These are phyloP conservation scores for Griposia aprilina DNA, from an alignment of 2,888 invertebrate genomes.

Conservation along the genomic window DNA sequence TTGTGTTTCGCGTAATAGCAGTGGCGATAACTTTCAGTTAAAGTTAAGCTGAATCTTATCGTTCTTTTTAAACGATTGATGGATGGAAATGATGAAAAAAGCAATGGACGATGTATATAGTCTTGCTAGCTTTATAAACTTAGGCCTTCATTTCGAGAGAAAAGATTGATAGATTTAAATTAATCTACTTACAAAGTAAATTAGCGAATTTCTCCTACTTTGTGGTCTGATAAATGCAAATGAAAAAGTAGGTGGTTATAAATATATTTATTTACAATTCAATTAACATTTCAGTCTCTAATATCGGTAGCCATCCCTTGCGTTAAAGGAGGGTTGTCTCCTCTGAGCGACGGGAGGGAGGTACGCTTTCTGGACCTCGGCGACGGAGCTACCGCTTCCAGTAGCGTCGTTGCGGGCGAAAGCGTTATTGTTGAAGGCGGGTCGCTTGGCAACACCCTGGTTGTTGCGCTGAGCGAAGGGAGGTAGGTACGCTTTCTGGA, in stretches of 20 bases:
- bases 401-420: slow-evolving; percentile 72
- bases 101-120: background rate
- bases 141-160: background rate
- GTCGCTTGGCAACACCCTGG: slow-evolving; percentile 50
- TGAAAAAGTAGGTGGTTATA: background rate
- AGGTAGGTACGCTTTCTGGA: slow-evolving; percentile 41
- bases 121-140: background rate
- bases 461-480: slow-evolving; percentile 59
- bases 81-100: background rate
- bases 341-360: slow-evolving; percentile 74
- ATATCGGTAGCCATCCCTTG: slow-evolving; percentile 77
- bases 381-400: slow-evolving; percentile 43
- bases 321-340: slow-evolving; percentile 71
- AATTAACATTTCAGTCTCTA: slow-evolving; percentile 54
- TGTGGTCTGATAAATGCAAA: background rate
- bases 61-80: background rate
- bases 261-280: slow-evolving; percentile 55
- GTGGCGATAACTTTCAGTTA: background rate
- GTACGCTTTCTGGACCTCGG: slow-evolving; percentile 73
- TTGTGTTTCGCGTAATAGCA: background rate
- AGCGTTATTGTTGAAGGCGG: slow-evolving; percentile 43
- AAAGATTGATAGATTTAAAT: background rate
- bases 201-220: background rate
- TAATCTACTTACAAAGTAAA: background rate
- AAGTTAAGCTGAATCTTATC: background rate